These are phyloP conservation scores for Sebastes iracundus DNA, from an alignment of 2,797 vertebrate genomes.

Conservation along the genomic window DNA sequence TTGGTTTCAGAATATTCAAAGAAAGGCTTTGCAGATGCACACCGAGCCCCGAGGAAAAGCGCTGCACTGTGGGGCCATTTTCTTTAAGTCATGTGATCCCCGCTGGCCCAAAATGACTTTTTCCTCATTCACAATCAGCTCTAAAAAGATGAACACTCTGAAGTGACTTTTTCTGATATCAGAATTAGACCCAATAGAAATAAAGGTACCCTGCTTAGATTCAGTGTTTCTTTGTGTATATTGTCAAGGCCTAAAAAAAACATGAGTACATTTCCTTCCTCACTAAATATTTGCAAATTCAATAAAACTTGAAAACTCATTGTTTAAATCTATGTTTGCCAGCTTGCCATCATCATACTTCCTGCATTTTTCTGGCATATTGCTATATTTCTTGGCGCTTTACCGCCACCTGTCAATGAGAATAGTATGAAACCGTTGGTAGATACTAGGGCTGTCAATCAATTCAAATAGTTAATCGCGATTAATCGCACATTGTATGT, in stretches of 20 bases:
- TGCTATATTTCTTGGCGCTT: not conserved
- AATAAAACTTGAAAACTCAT: not conserved
- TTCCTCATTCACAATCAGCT: not conserved
- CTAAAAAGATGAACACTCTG: not conserved
- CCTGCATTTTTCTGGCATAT: not conserved
- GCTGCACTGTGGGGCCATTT: not conserved
- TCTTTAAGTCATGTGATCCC: no score
- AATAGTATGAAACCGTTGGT: not conserved
- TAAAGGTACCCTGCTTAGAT: not conserved
- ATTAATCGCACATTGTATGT: no score
- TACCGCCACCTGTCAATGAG: not conserved
- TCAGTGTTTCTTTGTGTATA: not conserved
- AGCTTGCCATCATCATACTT: not conserved
- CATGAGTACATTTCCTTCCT: not conserved
- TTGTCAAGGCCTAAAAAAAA: no score
- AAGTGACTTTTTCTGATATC: not conserved
- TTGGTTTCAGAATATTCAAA: not conserved
- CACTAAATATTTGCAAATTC: not conserved
- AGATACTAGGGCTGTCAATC: not conserved
- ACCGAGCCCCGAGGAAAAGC: no score
- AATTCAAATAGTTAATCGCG: no score
- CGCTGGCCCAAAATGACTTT: not conserved
- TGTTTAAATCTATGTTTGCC: not conserved
- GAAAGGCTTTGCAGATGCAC: not conserved
- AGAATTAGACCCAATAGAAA: not conserved